Percentiles rank a stretch among this genome's conserved stretches.
Evolutionary conservation across 2,888 invertebrate species (phyloP).

Genomic region (Hermodice carunculata): DNA sequence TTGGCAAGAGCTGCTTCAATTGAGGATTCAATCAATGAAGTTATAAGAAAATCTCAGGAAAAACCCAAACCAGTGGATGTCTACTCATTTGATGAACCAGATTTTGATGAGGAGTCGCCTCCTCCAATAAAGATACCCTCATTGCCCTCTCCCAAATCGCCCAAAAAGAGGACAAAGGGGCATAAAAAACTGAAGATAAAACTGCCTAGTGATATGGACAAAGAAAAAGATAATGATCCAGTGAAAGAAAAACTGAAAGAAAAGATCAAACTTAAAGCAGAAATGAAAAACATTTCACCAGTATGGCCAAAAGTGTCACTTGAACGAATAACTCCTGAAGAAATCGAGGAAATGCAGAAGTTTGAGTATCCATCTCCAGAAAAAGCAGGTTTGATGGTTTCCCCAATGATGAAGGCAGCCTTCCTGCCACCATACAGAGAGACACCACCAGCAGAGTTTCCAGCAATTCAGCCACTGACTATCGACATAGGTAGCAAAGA

Average conservation of each 20-base stretch:
- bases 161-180: not conserved
- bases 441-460: no score
- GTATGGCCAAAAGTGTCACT: not conserved
- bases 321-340: conserved; percentile 1
- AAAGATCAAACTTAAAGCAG: not conserved
- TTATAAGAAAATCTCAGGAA: conserved; percentile 4
- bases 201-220: not conserved
- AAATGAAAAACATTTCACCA: not conserved
- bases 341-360: conserved; percentile 12
- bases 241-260: conserved; percentile 4
- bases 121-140: no score
- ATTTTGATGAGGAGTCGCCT: no score
- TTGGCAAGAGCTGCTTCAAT: conserved; percentile 9
- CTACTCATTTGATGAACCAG: no score
- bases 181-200: not conserved
- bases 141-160: no score
- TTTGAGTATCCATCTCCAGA: no score
- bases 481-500: no score
- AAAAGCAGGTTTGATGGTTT: no score
- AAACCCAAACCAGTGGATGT: no score
- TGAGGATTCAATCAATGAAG: conserved; percentile 16
- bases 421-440: no score
- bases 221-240: not conserved
- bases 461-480: no score
- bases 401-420: no score